A percentile compares a stretch with the other conserved stretches of the same genome.
Conservation (phyloP, 1,140 invertebrate genomes). For the Brachionus angularis region DNA sequence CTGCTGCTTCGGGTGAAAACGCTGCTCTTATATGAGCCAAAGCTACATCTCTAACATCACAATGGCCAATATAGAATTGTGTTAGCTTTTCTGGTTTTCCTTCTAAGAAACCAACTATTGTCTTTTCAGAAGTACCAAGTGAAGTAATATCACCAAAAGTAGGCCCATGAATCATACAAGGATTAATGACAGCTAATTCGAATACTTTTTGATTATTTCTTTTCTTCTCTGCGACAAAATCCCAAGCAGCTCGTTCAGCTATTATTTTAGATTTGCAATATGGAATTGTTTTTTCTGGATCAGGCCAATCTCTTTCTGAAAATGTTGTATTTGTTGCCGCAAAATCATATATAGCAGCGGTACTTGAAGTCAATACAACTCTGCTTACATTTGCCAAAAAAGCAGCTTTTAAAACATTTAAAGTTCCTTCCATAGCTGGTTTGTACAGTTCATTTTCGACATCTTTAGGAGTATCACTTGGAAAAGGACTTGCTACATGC, state of each 20-base stretch:
- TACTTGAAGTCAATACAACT: conserved; percentile 62
- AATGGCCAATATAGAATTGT: conserved; percentile 58
- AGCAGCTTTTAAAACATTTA: conserved; percentile 61
- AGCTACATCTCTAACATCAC: conserved; percentile 64
- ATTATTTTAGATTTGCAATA: conserved; percentile 62
- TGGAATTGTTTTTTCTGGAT: conserved; percentile 49
- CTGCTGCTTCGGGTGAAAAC: conserved; percentile 59
- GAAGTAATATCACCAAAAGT: conserved; percentile 53
- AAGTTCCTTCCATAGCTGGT: conserved; percentile 63
- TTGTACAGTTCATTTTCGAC: conserved; percentile 59
- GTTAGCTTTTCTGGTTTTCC: conserved; percentile 59
- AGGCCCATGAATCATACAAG: conserved; percentile 61
- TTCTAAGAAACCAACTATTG: conserved; percentile 57
- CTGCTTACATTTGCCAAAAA: conserved; percentile 58
- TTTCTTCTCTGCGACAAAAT: conserved; percentile 60
- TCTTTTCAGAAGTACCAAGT: conserved; percentile 48
- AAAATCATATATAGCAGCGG: conserved; percentile 59
- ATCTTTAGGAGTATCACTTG: conserved; percentile 52
- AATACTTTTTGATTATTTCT: conserved; percentile 55
- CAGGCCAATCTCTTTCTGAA: conserved; percentile 62
- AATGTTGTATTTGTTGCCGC: conserved; percentile 54
- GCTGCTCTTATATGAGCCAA: conserved; percentile 62
- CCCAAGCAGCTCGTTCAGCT: conserved; percentile 64
- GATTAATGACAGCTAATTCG: conserved; percentile 62
- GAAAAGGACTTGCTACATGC: conserved; percentile 64